phyloP scores from a whole-genome alignment of 1,140 invertebrate species.

The Euwallacea similis region DNA sequence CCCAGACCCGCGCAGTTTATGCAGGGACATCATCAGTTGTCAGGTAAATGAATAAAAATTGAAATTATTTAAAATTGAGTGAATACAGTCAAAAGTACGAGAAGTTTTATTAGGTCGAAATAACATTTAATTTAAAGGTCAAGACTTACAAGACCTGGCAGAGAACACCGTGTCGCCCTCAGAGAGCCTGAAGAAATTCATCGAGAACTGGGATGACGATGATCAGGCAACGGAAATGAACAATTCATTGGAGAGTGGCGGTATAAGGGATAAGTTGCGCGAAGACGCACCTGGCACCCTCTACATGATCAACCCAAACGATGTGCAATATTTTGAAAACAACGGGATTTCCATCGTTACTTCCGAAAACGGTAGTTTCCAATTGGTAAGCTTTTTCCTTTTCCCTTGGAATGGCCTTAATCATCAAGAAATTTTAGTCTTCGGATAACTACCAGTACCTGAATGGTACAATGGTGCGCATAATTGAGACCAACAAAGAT shows the following conservation, averaged over 20 bases:
- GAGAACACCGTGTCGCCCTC: constrained; percentile 37
- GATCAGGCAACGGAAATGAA: constrained; percentile 4
- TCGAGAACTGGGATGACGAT: constrained; percentile 51
- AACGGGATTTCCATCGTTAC: constrained; percentile 41
- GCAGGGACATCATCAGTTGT: constrained; percentile 25
- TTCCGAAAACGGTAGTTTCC: constrained; percentile 40
- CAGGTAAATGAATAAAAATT: constrained; percentile 20
- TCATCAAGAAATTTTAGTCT: constrained; percentile 22
- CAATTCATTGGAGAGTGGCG: constrained; percentile 20
- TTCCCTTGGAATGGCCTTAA: not conserved
- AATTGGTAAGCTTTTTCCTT: constrained; percentile 22
- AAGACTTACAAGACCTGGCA: constrained; percentile 38
- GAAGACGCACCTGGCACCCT: constrained; percentile 43
- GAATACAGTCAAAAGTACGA: not conserved
- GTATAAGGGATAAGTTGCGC: constrained; percentile 36
- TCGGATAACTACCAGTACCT: constrained; percentile 42
- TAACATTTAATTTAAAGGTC: constrained; percentile 9
- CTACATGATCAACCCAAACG: constrained; percentile 44
- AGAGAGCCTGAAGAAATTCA: constrained; percentile 46
- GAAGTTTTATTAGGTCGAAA: too few species aligned
- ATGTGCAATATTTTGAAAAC: constrained; percentile 45
- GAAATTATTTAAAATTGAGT: not conserved
- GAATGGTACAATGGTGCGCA: constrained; percentile 38
- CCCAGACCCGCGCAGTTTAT: constrained; percentile 24
- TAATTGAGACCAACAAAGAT: constrained; percentile 35